Evolutionary conservation across 2,113 vertebrate genomes (phyloP), one percentile per base, ranked within the genome.

Genomic region (Percina caprodes): DNA sequence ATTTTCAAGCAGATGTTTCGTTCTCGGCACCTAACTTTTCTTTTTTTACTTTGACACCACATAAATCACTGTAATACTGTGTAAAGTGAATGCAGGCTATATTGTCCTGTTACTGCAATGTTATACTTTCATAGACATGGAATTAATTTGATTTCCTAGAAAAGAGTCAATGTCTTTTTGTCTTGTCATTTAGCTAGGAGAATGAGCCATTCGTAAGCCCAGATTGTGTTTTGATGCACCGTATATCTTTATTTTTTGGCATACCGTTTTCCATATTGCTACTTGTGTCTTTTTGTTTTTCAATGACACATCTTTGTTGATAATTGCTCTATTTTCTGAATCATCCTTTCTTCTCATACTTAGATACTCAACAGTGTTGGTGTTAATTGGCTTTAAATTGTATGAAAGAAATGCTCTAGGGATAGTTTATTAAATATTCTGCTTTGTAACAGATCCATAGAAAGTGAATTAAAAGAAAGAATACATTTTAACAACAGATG

Each of bases 1-100:
- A 6, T 74, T 85, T 77, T 54, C 21, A n/a, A 39, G 13, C 66
- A 66, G 26, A 48, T 69, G 18, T 60, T 72, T 48, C 19, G 23
- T 63, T 71, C 19, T 26, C 35, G 11, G 10, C 15, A 0, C 24
- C 15, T 21, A 46, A 48, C 30, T 68, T 54, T 55, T 23, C 19
- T 45, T 49, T 30, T 0, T 6, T 48, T 15, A 45, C 15, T 48
- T 62, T 61, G 18, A 49, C 54, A 16, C 14, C 23, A 24, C 49
- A 39, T 55, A 11, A 56, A 58, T 77, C 39, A 42, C 39, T 42
- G 39, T 39, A 42, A 11, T 42, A 42, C 39, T 42, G 2, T 11
- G 39, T 45, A 56, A 5, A 70, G 5, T 52, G 3, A 58, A 58
- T 39, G 51, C 16, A 14, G 21, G 13, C 8, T 12, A 21, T 42